Evolutionary conservation across 2,113 vertebrate genomes (phyloP), one percentile per base, ranked within the genome.

Genomic region (Pollimyrus isidori): DNA sequence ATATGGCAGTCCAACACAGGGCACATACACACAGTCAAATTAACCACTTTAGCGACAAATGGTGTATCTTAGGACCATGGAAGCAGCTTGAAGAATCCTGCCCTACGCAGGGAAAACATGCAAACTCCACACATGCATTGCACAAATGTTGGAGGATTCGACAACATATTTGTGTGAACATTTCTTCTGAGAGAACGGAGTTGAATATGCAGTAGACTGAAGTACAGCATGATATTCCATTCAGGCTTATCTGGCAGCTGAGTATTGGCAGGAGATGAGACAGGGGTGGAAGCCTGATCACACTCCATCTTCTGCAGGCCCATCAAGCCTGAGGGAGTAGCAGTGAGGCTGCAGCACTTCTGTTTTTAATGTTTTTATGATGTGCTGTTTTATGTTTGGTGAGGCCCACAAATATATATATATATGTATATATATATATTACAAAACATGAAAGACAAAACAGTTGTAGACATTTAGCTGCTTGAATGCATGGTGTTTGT

Each of bases 191-290:
- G 19, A 69, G 62, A 69, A 69, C 62, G 11, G 26, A 69, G 62
- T 26, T 69, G 62, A 69, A 69, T 69, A 69, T 69, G 62, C 62
- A 19, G 73, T 42, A 42, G 17, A 76, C 30, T 26, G 69, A 19
- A 76, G 30, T 76, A 15, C 15, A 76, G 69, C 73, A 76, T 76
- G 87, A 39, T 87, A 58, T 62, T 45, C 21, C 21, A 39, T 19
- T 53, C 39, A 65, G 56, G 13, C 87, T 87, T 62, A 23, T n/a
- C 46, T 62, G 42, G 87, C 87, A 88, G 87, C 87, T 80, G 56
- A 3, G 58, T 46, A 88, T 65, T 88, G 87, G 87, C 87, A 62
- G 87, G 56, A 88, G 87, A 49, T 80, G 35, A 80, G 73, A 76
- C 69, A 80, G 73, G 35, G 73, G 50, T 35, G 87, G 26, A 30